These are phyloP conservation scores for Setophaga kirtlandii DNA, from an alignment of 2,113 vertebrate species.

Conservation along the genomic window DNA sequence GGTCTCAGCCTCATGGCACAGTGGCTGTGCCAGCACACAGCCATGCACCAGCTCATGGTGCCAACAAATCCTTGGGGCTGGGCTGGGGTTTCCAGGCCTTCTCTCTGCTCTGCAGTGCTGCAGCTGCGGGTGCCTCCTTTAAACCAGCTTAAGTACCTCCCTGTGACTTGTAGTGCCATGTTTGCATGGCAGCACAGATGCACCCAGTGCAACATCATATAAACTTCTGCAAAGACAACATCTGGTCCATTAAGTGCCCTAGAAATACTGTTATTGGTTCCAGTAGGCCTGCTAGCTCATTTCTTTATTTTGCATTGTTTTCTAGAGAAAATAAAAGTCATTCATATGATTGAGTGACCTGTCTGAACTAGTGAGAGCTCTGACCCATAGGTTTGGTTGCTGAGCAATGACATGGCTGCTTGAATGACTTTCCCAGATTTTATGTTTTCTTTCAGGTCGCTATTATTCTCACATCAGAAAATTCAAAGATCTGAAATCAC, in stretches of 20 bases:
- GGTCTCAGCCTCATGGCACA: neutral
- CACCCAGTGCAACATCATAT: neutral
- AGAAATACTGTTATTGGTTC: neutral
- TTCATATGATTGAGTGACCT: neutral
- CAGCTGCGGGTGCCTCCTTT: neutral
- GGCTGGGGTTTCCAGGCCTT: neutral
- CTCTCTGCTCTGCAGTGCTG: neutral
- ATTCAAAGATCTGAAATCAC: slow-evolving; percentile 24
- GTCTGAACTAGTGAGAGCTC: neutral
- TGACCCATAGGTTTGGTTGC: neutral
- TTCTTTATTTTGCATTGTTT: neutral
- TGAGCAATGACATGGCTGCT: neutral
- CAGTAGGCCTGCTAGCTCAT: neutral
- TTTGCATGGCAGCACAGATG: neutral
- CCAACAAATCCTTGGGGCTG: neutral
- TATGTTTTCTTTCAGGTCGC: neutral
- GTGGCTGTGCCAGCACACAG: neutral
- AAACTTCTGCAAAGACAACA: neutral
- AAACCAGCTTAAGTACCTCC: neutral
- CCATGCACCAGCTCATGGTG: rapidly evolving
- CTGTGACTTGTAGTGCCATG: neutral
- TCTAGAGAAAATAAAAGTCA: neutral
- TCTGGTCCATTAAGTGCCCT: neutral
- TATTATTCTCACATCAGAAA: neutral
- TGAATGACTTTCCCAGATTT: neutral